A percentile compares a stretch with the other conserved stretches of the same genome.
phyloP scores from a whole-genome alignment of 92 coral and sea anemone species.

The Epizoanthus stellaris region DNA sequence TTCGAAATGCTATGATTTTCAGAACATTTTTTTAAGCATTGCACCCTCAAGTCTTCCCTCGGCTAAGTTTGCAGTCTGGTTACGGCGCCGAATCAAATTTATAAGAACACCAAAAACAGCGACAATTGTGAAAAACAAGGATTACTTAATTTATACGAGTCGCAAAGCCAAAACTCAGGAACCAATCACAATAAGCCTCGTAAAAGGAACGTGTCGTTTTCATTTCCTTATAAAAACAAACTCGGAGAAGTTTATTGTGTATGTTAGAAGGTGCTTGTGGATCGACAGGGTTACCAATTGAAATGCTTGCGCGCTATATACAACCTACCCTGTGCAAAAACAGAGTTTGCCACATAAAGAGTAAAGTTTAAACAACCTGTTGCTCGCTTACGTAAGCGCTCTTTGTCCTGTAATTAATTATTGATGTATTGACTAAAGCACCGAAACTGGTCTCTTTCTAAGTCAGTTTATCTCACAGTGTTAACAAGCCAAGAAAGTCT shows the following conservation, averaged over 20 bases:
- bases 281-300: conserved; percentile 4
- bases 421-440: conserved; percentile 27
- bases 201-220: conserved; percentile 21
- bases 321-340: not conserved
- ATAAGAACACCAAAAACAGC: not conserved
- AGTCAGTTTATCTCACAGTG: conserved; percentile 27
- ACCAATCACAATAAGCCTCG: conserved; percentile 33
- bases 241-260: conserved; percentile 3
- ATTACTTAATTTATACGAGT: conserved; percentile 15
- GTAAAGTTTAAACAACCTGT: conserved; percentile 20
- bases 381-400: conserved; percentile 33
- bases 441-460: conserved; percentile 24
- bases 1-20: no score
- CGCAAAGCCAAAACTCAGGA: not conserved
- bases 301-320: not conserved
- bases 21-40: no score
- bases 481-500: conserved; percentile 10
- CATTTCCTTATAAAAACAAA: conserved; percentile 21
- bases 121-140: not conserved
- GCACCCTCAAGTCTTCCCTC: no score
- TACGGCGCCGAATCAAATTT: not conserved
- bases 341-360: conserved; percentile 30
- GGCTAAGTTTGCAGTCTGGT: no score
- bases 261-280: conserved; percentile 19
- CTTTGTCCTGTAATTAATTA: conserved; percentile 13